These are phyloP conservation scores for Haemorhous mexicanus DNA, from an alignment of 2,113 vertebrate species.

Conservation along the genomic window DNA sequence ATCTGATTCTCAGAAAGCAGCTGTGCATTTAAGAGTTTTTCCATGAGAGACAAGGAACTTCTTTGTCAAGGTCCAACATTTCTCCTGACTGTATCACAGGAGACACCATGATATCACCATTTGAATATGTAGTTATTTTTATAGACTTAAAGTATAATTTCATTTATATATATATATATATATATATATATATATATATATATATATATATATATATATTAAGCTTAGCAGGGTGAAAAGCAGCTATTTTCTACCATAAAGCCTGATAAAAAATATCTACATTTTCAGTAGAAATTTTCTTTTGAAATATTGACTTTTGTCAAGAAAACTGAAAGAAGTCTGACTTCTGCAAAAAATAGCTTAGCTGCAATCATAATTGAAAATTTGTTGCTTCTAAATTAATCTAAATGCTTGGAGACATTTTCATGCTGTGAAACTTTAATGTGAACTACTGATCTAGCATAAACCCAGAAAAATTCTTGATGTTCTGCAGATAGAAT, in stretches of 20 bases:
- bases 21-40: neutral
- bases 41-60: neutral
- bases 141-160: neutral
- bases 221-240: neutral
- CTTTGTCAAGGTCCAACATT: neutral
- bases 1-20: conserved; percentile 12
- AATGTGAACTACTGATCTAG: neutral
- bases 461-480: neutral
- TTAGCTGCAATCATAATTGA: neutral
- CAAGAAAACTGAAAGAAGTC: neutral
- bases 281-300: neutral
- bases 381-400: neutral
- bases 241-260: neutral
- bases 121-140: neutral
- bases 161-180: neutral
- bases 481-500: neutral
- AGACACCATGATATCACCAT: neutral
- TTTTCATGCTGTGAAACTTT: neutral
- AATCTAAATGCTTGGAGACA: neutral
- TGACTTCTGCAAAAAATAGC: neutral
- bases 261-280: neutral
- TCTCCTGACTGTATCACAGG: neutral
- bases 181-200: neutral
- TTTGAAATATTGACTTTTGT: neutral
- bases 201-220: neutral